Base-by-base conservation (phyloP, 2,888 invertebrate genomes). In the Maniola hyperantus region DNA sequence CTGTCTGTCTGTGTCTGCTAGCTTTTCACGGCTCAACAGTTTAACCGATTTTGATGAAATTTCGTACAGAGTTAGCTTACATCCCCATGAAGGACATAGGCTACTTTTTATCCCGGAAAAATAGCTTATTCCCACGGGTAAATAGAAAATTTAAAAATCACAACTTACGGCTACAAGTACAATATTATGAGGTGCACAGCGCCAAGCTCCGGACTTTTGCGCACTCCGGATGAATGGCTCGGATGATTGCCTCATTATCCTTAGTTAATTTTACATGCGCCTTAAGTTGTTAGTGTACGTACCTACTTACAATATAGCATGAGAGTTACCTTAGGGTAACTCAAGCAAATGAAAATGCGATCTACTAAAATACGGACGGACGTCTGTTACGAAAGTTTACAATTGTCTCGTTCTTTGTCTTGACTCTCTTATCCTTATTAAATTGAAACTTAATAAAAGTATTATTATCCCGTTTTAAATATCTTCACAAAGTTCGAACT, bases 191-290 rank as follows among this genome's bases (percentile, higher is more conserved):
- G 8, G n/a, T n/a, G n/a, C n/a, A 5, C 5, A n/a, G n/a, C 1
- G 44, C 20, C 50, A 33, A 34, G 33, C 34, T 48, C 57, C 39
- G 10, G 34, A 36, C 36, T 48, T 53, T 6, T 53, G 33, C 63
- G 48, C 58, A 59, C 63, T 50, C 51, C 74, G 70, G 77, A 79
- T 81, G 81, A 82, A 73, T 78, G 77, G 76, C 67, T 73, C 76
- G 77, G 74, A 77, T 72, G 72, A 74, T 75, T 73, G 67, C 73
- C 79, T 83, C 76, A 83, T 83, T 83, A 82, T 80, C 71, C 78
- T 77, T 77, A 72, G 76, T 83, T 79, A 82, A 83, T 85, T 79
- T 82, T 81, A 72, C 79, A 78, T 72, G 73, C 64, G 71, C 76
- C 77, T 74, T 69, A 72, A 76, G 73, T 78, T 4, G 26, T 26